These are phyloP conservation scores for Ophion costatus DNA, from an alignment of 2,888 invertebrate species.

Conservation along the genomic window DNA sequence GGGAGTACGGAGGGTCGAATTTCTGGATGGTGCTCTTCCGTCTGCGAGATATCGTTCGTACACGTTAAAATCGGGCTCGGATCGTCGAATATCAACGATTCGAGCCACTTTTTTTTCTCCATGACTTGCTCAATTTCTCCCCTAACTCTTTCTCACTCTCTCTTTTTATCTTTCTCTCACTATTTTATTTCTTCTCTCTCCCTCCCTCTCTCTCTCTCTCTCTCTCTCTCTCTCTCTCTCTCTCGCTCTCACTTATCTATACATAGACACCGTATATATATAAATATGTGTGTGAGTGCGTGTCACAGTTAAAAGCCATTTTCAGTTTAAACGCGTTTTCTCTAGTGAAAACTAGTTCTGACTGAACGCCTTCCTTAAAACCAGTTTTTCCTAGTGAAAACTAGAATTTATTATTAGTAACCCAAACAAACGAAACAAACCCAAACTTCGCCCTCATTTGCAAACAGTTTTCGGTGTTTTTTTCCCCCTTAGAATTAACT, in stretches of 20 bases:
- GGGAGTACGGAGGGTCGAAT: conserved; percentile 94
- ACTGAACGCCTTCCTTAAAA: too few relatives aligned
- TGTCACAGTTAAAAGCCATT: too few relatives aligned
- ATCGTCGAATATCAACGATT: conserved; percentile 31
- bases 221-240: neutral
- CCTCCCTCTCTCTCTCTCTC: neutral
- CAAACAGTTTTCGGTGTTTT: too few relatives aligned
- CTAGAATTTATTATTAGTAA: too few relatives aligned
- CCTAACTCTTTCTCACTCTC: neutral
- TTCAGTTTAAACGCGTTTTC: too few relatives aligned
- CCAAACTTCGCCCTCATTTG: too few relatives aligned
- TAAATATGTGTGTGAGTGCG: too few relatives aligned
- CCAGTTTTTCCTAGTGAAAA: too few relatives aligned
- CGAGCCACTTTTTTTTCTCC: conserved; percentile 57
- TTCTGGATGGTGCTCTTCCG: conserved; percentile 95
- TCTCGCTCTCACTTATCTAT: neutral
- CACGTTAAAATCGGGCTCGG: conserved; percentile 53
- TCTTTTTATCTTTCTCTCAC: neutral
- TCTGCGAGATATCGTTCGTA: conserved; percentile 83
- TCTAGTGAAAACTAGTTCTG: too few relatives aligned
- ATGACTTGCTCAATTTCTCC: conserved; percentile 12
- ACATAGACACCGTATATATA: neutral
- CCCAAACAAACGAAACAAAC: too few relatives aligned
- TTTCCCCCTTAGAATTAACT: too few relatives aligned
- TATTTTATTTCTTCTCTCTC: neutral